A percentile compares a stretch with the other conserved stretches of the same genome.
Conservation (phyloP, 2,113 vertebrate genomes). For the Calidris pygmaea region DNA sequence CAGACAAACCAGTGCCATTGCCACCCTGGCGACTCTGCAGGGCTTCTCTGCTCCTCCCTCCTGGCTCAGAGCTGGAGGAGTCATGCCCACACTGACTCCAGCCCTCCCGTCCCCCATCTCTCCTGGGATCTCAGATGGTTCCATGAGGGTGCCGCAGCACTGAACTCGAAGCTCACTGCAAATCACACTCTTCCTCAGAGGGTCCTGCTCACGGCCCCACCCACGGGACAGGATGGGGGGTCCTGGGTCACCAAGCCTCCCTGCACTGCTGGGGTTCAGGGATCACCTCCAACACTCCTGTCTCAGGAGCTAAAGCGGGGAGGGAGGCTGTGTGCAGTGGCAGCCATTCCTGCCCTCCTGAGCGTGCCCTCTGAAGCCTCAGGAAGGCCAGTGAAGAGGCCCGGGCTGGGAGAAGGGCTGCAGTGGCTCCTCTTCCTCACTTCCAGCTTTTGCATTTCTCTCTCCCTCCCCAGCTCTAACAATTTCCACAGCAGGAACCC, state of each 20-base stretch:
- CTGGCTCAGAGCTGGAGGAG: background rate
- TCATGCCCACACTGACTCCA: background rate
- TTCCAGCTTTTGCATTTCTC: background rate
- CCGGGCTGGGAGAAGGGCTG: background rate
- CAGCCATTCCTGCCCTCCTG: background rate
- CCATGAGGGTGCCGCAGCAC: accelerated
- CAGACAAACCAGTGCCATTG: background rate
- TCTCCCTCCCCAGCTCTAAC: background rate
- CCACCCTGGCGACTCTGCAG: background rate
- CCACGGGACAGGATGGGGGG: accelerated
- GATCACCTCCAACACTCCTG: background rate
- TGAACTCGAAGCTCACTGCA: background rate
- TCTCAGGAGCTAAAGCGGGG: accelerated
- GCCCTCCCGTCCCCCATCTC: background rate
- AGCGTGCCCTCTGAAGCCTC: accelerated
- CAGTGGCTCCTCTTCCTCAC: background rate
- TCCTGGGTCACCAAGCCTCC: background rate
- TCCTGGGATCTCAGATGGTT: background rate
- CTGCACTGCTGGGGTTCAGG: background rate
- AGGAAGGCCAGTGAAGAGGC: background rate
- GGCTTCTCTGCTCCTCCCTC: background rate
- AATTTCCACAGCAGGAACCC: background rate
- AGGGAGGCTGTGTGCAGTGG: background rate
- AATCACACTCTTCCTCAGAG: background rate
- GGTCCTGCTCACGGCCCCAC: background rate